Evolutionary conservation across 2,888 invertebrate genomes (phyloP), one percentile per base, ranked within the genome.

Genomic region (Sphinx pinastri): DNA sequence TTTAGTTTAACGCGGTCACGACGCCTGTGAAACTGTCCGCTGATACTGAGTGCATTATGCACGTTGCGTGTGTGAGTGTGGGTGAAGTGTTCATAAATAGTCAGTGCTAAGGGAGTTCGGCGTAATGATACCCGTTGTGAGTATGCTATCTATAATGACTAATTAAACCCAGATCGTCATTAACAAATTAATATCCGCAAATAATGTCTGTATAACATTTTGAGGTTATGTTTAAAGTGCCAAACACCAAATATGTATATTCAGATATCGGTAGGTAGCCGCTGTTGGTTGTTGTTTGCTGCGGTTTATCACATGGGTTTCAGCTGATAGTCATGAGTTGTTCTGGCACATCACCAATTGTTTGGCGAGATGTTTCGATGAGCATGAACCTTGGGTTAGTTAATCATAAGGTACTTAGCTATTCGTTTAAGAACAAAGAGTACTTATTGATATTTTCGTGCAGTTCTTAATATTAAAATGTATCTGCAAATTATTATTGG

Each of bases 61-160:
- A 89, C 83, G 82, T 86, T 88, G 84, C 81, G 78, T 80, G 82
- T 86, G 91, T 90, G 92, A 91, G 91, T 81, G 91, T 90, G 92
- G 91, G 91, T 81, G 86, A 84, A 90, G 90, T 93, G 92, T 86
- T 88, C 90, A 87, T 87, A 93, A 92, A 93, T 91, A 93, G 89
- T 88, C 89, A 84, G 87, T 88, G 90, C 84, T 87, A 86, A 88
- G 88, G 88, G 85, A 83, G 87, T 83, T 88, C 86, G 83, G 84
- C 85, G 88, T 86, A 88, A 91, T 90, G 91, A 86, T 91, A 83
- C 84, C 83, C 83, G 85, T 88, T 88, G 93, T 93, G 85, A 93
- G 92, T 92, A 88, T 81, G 77, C 72, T 77, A 79, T 78, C 76
- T 81, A 76, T 82, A 79, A 68, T 79, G 74, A 81, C 71, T 82